These are phyloP conservation scores for Arenaria interpres DNA, from an alignment of 2,113 vertebrate genomes.

Conservation along the genomic window DNA sequence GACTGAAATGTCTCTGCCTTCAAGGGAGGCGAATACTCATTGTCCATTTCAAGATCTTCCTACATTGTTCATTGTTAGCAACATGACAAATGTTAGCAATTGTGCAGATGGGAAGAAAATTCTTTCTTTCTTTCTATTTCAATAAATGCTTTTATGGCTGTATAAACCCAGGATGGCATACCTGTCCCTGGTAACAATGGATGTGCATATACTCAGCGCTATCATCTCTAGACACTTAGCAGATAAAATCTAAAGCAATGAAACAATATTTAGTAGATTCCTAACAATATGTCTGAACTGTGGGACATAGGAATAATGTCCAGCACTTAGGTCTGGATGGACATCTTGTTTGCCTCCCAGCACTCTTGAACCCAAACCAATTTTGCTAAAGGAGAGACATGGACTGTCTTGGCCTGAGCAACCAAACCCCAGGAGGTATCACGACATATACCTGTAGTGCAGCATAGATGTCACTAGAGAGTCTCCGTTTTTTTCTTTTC, in stretches of 20 bases:
- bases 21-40: neutral
- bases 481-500: neutral
- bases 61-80: neutral
- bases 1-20: neutral
- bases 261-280: neutral
- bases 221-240: neutral
- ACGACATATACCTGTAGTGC: neutral
- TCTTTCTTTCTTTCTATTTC: neutral
- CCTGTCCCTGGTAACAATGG: neutral
- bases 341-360: neutral
- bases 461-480: neutral
- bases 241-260: neutral
- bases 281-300: neutral
- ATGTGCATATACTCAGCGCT: rapidly evolving
- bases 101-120: neutral
- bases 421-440: neutral
- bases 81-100: neutral
- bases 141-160: neutral
- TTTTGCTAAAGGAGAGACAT: neutral
- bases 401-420: neutral
- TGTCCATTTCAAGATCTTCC: neutral
- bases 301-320: neutral
- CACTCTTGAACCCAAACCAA: neutral
- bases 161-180: neutral
- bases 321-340: neutral